Percentiles rank a stretch among this genome's conserved stretches.
phyloP scores from a whole-genome alignment of 2,888 invertebrate species.

The Hecatera dysodea region DNA sequence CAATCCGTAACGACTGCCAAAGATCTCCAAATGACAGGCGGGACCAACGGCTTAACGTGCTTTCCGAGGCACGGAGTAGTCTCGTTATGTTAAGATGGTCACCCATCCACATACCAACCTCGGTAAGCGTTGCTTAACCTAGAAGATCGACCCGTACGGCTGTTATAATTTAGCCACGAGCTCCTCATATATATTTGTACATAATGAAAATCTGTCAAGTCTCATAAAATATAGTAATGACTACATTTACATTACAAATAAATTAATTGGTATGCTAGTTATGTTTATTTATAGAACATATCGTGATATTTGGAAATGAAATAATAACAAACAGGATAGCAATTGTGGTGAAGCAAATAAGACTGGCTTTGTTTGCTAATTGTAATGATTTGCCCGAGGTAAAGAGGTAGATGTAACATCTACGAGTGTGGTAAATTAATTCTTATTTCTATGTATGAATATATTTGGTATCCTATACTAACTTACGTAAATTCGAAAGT shows the following conservation, averaged over 20 bases:
- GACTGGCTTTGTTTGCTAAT: conserved; percentile 29
- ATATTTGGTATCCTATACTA: background rate
- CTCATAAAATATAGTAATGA: background rate
- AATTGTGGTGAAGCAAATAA: conserved; percentile 22
- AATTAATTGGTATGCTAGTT: background rate
- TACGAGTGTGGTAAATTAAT: background rate
- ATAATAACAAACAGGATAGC: conserved; percentile 47
- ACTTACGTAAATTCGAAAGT: no score
- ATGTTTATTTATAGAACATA: conserved; percentile 14
- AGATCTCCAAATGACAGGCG: no score
- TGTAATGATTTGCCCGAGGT: conserved; percentile 24
- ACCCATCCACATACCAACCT: no score
- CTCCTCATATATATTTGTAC: no score
- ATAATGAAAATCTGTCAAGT: background rate
- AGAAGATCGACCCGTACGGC: no score
- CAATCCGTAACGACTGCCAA: no score
- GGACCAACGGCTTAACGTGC: no score
- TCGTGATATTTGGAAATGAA: conserved; percentile 46
- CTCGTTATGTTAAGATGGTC: no score
- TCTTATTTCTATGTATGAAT: conserved; percentile 1
- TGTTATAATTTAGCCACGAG: no score
- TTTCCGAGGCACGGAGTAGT: no score
- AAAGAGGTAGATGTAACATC: background rate
- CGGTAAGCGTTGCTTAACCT: no score
- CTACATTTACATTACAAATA: conserved; percentile 8